phyloP scores from a whole-genome alignment of 2,888 invertebrate genomes.

The Cloeon dipterum region DNA sequence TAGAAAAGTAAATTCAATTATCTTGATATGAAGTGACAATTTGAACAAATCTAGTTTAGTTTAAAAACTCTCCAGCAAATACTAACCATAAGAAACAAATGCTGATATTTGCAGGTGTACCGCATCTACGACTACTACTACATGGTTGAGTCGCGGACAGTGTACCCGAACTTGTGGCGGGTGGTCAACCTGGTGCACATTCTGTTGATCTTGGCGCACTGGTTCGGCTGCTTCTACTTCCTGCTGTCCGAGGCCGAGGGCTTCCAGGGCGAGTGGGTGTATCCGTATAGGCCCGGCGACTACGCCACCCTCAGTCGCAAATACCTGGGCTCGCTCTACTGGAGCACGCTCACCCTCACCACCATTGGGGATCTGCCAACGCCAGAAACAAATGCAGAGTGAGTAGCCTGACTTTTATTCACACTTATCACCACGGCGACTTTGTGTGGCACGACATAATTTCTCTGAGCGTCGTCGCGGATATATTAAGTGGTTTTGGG shows the following conservation, averaged over 20 bases:
- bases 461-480: no score
- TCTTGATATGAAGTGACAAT: no score
- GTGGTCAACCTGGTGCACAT: slow-evolving; percentile 90
- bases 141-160: slow-evolving; percentile 86
- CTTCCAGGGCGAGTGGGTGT: slow-evolving; percentile 77
- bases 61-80: no score
- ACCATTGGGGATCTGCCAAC: slow-evolving; percentile 92
- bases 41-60: no score
- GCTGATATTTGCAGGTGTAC: slow-evolving; percentile 65
- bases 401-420: slow-evolving; percentile 26
- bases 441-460: no score
- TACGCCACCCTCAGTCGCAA: slow-evolving; percentile 78
- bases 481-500: no score
- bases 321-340: slow-evolving; percentile 84
- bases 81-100: no score
- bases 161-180: slow-evolving; percentile 90
- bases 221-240: slow-evolving; percentile 97
- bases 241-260: slow-evolving; percentile 77
- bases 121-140: slow-evolving; percentile 82
- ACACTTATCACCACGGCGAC: no score
- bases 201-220: slow-evolving; percentile 79
- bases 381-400: slow-evolving; percentile 91
- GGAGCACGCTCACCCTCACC: slow-evolving; percentile 88
- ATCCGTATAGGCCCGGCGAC: slow-evolving; percentile 67
- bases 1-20: no score